These are phyloP conservation scores for Sarcophaga variegata DNA, from an alignment of 2,888 invertebrate genomes.

Conservation along the genomic window DNA sequence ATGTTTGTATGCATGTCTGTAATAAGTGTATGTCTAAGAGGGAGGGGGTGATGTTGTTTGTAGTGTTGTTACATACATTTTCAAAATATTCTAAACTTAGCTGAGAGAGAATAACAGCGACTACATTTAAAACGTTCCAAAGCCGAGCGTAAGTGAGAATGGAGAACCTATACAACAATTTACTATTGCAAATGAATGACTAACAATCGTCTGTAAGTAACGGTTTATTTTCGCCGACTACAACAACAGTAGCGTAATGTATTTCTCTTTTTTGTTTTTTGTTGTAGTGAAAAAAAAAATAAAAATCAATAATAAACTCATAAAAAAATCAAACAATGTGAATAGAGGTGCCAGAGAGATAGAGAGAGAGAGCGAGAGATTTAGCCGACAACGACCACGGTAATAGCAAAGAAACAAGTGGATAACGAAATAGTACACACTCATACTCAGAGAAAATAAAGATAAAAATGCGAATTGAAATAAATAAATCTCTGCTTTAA, in stretches of 20 bases:
- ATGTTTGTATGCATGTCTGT: background rate
- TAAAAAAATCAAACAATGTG: constrained; percentile 32
- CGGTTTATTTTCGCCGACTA: constrained; percentile 31
- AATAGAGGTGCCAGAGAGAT: constrained; percentile 9
- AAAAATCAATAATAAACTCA: constrained; percentile 62
- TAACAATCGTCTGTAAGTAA: constrained; percentile 48
- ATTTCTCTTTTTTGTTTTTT: constrained; percentile 9
- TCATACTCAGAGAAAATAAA: background rate
- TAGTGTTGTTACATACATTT: background rate
- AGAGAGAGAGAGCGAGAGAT: background rate
- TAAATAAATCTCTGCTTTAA: constrained; percentile 28
- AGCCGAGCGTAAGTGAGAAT: background rate
- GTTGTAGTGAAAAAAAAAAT: constrained; percentile 14
- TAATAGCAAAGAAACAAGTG: constrained; percentile 9
- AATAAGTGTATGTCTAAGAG: no score
- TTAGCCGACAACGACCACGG: constrained; percentile 28
- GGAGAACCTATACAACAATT: background rate
- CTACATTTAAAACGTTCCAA: background rate
- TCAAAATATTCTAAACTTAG: constrained; percentile 13
- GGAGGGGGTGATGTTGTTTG: background rate
- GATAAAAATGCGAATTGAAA: background rate
- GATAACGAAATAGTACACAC: background rate
- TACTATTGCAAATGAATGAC: constrained; percentile 39
- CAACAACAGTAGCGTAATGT: background rate
- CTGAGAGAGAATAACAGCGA: background rate